A percentile compares a stretch with the other conserved stretches of the same genome.
These are phyloP conservation scores for Melanerpes formicivorus DNA, from an alignment of 2,113 vertebrate genomes.

Conservation along the genomic window DNA sequence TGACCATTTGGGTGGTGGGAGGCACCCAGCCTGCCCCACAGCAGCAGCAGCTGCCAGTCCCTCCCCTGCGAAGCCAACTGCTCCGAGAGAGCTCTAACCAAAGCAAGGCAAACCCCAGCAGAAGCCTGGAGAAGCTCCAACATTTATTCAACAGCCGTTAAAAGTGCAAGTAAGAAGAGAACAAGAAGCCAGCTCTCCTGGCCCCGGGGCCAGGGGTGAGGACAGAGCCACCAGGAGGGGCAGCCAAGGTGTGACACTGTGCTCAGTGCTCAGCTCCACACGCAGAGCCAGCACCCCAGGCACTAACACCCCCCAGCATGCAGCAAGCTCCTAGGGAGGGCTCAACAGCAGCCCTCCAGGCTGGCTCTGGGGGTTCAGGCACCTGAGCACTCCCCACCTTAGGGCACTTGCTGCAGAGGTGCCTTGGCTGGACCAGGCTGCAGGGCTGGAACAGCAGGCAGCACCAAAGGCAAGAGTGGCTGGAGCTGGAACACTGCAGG, in stretches of 20 bases:
- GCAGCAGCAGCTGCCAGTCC: not conserved
- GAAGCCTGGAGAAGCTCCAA: not conserved
- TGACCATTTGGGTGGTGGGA: not conserved
- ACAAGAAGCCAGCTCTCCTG: slow-evolving; percentile 17
- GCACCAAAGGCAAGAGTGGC: not conserved
- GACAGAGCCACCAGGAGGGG: not conserved
- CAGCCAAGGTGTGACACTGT: not conserved
- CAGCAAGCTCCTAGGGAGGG: not conserved
- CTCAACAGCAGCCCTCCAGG: accelerated
- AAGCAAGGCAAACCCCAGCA: not conserved
- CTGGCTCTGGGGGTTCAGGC: not conserved
- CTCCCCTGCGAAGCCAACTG: not conserved
- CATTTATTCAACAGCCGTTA: slow-evolving; percentile 31
- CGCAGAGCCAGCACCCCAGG: not conserved
- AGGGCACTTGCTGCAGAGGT: not conserved
- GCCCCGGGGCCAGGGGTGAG: not conserved
- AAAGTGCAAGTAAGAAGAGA: slow-evolving; percentile 44
- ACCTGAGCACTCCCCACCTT: not conserved
- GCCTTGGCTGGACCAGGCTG: not conserved
- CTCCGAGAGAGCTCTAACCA: not conserved
- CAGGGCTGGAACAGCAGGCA: not conserved
- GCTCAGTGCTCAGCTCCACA: not conserved
- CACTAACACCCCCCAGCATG: not conserved
- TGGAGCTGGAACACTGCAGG: not conserved
- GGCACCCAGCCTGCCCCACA: not conserved